Evolutionary conservation across 2,797 vertebrate species (phyloP), one percentile per base, ranked within the genome.

Genomic region (Chloroceryle amazona): DNA sequence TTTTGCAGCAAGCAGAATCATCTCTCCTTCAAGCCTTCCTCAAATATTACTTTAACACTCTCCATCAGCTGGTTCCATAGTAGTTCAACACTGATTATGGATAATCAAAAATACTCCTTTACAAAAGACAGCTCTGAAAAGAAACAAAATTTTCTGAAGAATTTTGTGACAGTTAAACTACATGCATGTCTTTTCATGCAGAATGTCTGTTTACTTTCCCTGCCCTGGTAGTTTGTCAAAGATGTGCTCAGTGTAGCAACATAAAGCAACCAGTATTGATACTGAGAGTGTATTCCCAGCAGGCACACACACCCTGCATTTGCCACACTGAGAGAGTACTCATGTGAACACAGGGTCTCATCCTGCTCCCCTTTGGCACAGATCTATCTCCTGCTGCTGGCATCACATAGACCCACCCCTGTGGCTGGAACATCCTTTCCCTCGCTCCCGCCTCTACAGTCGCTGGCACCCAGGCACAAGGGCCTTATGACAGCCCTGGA

Each of bases 261-360:
- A 51, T 3, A 9, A 82, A 73, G 68, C 25, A 84, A 33, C 6
- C 21, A 21, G 1, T 10, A 51, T 0, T 2, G 1, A 10, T 19
- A 46, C 28, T 13, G 41, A 61, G 26, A 0, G 0, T 18, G 7
- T 35, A 35, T 5, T 57, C 28, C 25, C 71, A 72, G 46, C 31
- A 65, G 68, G 41, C 13, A 35, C 39, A 29, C 33, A 54, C 37
- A 49, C 6, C 39, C 8, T 33, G 3, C 54, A 21, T 14, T 5
- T 3, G 29, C 41, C 62, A 55, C 33, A 22, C 25, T 1, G 6
- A 76, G n/a, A 70, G 13, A 51, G n/a, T 23, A 19, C 54, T 55
- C 18, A 3, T 7, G 5, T 6, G 6, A 71, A 63, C 26, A 37
- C 37, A n/a, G 0, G 1, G 17, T 18, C 58, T 39, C 15, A 22